phyloP scores from a whole-genome alignment of 2,113 vertebrate species.

The Apodemus sylvaticus region DNA sequence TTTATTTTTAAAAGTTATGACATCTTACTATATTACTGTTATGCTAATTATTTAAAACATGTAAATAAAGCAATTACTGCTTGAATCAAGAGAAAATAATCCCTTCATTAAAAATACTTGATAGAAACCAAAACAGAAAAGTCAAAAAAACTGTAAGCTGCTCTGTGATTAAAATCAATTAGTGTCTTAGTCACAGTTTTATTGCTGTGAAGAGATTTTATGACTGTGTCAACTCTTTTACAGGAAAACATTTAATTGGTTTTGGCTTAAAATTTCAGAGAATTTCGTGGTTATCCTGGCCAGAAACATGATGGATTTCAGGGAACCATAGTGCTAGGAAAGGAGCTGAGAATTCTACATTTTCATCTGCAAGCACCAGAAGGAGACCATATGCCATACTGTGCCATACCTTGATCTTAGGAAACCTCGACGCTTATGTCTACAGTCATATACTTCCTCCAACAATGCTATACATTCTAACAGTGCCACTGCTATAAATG shows the following conservation, averaged over 20 bases:
- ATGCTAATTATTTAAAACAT: neutral
- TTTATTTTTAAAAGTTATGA: neutral
- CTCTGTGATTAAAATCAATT: neutral
- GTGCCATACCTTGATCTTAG: neutral
- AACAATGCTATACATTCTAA: neutral
- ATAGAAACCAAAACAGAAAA: no score
- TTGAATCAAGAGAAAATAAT: neutral
- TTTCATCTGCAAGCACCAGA: neutral
- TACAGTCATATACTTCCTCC: neutral
- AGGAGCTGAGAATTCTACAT: neutral
- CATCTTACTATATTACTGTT: neutral
- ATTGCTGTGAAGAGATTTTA: neutral
- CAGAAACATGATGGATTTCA: neutral
- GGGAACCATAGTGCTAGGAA: neutral
- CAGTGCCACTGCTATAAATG: accelerated
- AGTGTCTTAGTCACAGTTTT: neutral
- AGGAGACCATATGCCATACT: neutral
- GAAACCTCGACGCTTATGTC: neutral
- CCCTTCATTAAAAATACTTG: neutral
- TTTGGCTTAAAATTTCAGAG: neutral
- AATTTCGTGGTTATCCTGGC: neutral
- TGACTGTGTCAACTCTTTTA: neutral
- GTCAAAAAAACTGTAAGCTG: neutral
- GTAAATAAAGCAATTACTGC: neutral
- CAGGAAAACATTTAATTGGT: neutral